phyloP scores from a whole-genome alignment of 2,113 vertebrate species.

The Amblyopsis rosae region DNA sequence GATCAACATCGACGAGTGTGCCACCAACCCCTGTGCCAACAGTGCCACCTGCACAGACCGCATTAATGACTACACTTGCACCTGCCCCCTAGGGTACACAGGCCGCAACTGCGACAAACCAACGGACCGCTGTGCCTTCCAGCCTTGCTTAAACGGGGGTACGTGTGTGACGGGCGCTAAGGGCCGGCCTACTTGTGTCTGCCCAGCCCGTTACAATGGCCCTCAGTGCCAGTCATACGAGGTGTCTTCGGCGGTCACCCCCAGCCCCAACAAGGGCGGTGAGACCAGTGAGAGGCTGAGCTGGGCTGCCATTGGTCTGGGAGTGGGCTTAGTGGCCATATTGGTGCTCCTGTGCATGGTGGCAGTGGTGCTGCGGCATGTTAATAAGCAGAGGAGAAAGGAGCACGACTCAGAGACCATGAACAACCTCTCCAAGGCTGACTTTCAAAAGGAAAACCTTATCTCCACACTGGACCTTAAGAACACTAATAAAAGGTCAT shows the following conservation, averaged over 20 bases:
- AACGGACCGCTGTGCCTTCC: conserved; percentile 84
- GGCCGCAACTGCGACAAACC: conserved; percentile 90
- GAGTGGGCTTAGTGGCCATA: conserved; percentile 83
- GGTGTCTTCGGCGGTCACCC: conserved; percentile 58
- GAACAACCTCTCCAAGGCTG: conserved; percentile 90
- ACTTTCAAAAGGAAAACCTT: conserved; percentile 90
- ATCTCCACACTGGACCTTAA: conserved; percentile 89
- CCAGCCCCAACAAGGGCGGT: conserved; percentile 69
- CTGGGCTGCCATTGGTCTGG: conserved; percentile 84
- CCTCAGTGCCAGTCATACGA: conserved; percentile 83
- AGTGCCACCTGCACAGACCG: conserved; percentile 93
- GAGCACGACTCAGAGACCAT: conserved; percentile 86
- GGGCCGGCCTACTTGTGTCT: conserved; percentile 76
- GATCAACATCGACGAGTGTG: conserved; percentile 87
- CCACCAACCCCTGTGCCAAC: conserved; percentile 85
- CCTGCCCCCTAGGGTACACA: conserved; percentile 86
- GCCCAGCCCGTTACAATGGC: conserved; percentile 81
- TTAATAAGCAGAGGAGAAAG: conserved; percentile 78
- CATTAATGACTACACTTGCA: conserved; percentile 87
- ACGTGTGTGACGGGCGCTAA: conserved; percentile 84
- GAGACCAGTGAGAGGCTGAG: conserved; percentile 60
- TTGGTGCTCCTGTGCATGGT: conserved; percentile 85
- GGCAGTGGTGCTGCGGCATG: conserved; percentile 77
- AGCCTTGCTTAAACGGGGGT: conserved; percentile 90
- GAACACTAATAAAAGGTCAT: conserved; percentile 96